Base-by-base conservation (phyloP, 2,888 invertebrate species). In the Anthophora plumipes region DNA sequence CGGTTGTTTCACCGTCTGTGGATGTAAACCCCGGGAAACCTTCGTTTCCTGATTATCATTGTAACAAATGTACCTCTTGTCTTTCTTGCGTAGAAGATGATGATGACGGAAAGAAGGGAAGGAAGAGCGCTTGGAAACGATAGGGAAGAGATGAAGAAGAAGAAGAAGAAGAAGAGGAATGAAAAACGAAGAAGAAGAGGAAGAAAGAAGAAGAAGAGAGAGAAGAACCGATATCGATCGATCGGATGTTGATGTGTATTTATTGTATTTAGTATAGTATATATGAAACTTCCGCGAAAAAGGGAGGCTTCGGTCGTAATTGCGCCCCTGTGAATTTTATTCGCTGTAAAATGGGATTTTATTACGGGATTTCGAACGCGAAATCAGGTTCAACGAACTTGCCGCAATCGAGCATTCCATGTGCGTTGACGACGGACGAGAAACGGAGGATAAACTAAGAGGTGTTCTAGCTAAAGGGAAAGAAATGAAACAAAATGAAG, bases 341-440 rank as follows among this genome's bases (percentile, higher is more conserved):
- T 54, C 70, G 59, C 66, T 61, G 66, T 59, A 39, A 20, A 20
- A 46, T 22, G 17, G 31, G 14, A 37, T 41, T 50, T 22, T 43
- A 20, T 37, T 54, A 55, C 39, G 20, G 63, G 68, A 80, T 59
- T 64, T 22, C 75, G 63, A 50, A 61, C 64, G 69, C 52, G 50
- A 12, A 61, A 54, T 54, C 66, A n/a, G 72, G 67, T 46, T 74
- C 77, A 71, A 79, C 72, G 78, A 79, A 79, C 69, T 71, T 63
- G 60, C 61, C 70, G 85, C 86, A 84, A 87, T 89, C 83, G 88
- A 89, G 90, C 90, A 91, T 90, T 91, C 90, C 90, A 89, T 83
- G 85, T 85, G 83, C 82, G 75, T 71, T 43, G 83, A 69, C 50
- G 61, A 76, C 71, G 73, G 55, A 73, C 66, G 54, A 55, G 60